Percentiles rank a stretch among this genome's conserved stretches.
These are phyloP conservation scores for Nomada goodeniana DNA, from an alignment of 2,888 invertebrate genomes.

Conservation along the genomic window DNA sequence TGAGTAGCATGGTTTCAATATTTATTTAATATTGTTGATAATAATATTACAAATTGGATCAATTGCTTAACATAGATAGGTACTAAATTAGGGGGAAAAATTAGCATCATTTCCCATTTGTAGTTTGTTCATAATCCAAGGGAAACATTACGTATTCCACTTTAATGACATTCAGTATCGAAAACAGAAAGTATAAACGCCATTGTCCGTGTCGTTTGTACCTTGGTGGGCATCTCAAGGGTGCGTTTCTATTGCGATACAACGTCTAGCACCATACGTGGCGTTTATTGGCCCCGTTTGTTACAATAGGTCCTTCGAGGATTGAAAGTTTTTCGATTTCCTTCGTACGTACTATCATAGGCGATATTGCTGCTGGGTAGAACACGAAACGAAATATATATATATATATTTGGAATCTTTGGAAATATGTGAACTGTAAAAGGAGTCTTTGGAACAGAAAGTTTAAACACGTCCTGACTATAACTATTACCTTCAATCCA, in stretches of 20 bases:
- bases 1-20: too few relatives aligned
- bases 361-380: constrained; percentile 57
- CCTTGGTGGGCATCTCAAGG: constrained; percentile 52
- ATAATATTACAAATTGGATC: too few relatives aligned
- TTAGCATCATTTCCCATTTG: not conserved
- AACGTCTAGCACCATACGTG: constrained; percentile 53
- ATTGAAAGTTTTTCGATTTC: constrained; percentile 73
- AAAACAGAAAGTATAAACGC: constrained; percentile 2
- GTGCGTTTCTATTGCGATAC: constrained; percentile 63
- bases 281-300: constrained; percentile 65
- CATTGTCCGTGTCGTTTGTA: constrained; percentile 21
- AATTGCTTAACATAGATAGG: too few relatives aligned
- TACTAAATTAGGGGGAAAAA: too few relatives aligned
- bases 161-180: constrained; percentile 18
- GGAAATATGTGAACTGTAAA: constrained; percentile 29
- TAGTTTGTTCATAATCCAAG: not conserved
- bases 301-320: constrained; percentile 68
- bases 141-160: not conserved
- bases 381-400: constrained; percentile 31
- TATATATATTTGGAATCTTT: constrained; percentile 49
- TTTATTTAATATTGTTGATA: too few relatives aligned
- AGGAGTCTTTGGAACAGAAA: constrained; percentile 24
- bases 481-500: not conserved
- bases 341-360: constrained; percentile 54
- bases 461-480: constrained; percentile 16